These are phyloP conservation scores for Sphecodes monilicornis DNA, from an alignment of 2,888 invertebrate genomes.

Conservation along the genomic window DNA sequence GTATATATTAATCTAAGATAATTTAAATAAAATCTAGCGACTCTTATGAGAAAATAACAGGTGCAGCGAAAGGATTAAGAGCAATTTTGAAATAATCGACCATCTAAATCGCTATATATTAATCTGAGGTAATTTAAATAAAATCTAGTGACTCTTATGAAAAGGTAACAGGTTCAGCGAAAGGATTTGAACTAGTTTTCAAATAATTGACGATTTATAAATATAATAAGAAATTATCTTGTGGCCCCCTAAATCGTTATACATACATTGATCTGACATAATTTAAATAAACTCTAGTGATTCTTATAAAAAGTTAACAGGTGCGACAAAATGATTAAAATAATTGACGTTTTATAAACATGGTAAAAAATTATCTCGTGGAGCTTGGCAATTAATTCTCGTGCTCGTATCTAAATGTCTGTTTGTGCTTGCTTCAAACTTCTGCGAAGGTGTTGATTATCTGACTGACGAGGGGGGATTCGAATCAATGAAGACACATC, in stretches of 20 bases:
- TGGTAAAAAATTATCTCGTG: neutral
- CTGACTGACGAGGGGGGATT: constrained; percentile 64
- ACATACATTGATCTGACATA: no score
- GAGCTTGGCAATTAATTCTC: constrained; percentile 54
- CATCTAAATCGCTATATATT: no score
- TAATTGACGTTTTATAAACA: neutral
- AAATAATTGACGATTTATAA: no score
- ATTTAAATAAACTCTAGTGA: no score
- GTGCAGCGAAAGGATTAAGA: neutral
- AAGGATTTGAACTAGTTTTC: no score
- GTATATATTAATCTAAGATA: neutral
- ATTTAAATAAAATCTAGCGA: neutral
- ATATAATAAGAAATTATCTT: no score
- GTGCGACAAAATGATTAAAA: no score
- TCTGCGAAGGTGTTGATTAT: constrained; percentile 72
- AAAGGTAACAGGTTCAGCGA: no score
- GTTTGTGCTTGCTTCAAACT: constrained; percentile 69
- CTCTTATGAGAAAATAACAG: neutral
- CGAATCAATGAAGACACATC: constrained; percentile 34
- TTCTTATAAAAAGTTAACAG: neutral
- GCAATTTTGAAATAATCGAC: no score
- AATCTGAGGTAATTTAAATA: no score
- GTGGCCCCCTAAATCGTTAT: no score
- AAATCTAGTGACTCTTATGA: no score
- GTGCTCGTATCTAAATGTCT: constrained; percentile 59